Conservation (phyloP, 2,888 invertebrate genomes). For the Embidobia sp. region DNA sequence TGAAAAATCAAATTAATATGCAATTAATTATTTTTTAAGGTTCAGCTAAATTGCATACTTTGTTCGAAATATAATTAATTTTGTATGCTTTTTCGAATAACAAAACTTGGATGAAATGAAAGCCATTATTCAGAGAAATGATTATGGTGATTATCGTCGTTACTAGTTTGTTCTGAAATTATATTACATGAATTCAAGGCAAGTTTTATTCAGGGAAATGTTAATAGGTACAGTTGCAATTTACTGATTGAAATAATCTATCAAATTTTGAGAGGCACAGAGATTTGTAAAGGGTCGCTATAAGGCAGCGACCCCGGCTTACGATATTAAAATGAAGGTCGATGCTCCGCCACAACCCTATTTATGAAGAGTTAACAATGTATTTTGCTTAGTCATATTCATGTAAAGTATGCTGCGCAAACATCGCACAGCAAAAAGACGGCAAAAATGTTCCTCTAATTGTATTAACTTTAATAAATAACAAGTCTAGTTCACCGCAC, state of each 20-base stretch:
- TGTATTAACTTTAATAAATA: slow-evolving; percentile 17
- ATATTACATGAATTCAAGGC: not conserved
- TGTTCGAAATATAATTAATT: too few species aligned
- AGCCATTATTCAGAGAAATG: not conserved
- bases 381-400: slow-evolving; percentile 52
- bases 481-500: not conserved
- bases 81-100: too few species aligned
- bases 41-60: too few species aligned
- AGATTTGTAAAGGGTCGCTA: slow-evolving; percentile 37
- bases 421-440: slow-evolving; percentile 4
- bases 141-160: not conserved
- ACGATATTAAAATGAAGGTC: slow-evolving; percentile 44
- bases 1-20: slow-evolving; percentile 13
- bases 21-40: too few species aligned
- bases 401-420: slow-evolving; percentile 17
- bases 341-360: slow-evolving; percentile 38
- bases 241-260: slow-evolving; percentile 51
- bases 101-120: not conserved
- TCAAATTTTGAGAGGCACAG: slow-evolving; percentile 27
- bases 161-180: slow-evolving; percentile 4
- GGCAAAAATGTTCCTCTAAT: not conserved
- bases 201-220: slow-evolving; percentile 23
- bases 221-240: slow-evolving; percentile 30
- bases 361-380: slow-evolving; percentile 48
- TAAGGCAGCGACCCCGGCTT: slow-evolving; percentile 37